Percentiles rank a stretch among this genome's conserved stretches.
Evolutionary conservation across 2,797 vertebrate genomes (phyloP).

Genomic region (Manis pentadactyla): DNA sequence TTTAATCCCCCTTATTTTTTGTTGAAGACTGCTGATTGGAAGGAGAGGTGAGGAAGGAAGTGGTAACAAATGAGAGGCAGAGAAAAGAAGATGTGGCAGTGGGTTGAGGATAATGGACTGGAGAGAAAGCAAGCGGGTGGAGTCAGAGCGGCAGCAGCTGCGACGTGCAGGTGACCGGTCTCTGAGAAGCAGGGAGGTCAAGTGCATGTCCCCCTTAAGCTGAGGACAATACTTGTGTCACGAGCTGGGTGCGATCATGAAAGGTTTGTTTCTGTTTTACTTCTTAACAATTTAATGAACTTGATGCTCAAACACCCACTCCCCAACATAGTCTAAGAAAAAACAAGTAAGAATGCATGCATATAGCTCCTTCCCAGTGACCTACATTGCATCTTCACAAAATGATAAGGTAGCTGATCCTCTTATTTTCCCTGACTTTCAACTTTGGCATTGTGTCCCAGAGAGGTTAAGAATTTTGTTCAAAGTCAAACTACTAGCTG

Average conservation of each 20-base stretch:
- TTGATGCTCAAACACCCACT: not conserved
- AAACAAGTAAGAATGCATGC: not conserved
- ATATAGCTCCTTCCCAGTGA: not conserved
- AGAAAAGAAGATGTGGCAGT: not conserved
- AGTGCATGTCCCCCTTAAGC: not conserved
- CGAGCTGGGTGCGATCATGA: rapidly evolving
- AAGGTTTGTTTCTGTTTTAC: not conserved
- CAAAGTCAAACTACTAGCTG: not conserved
- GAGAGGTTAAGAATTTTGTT: not conserved
- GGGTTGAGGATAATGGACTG: not conserved
- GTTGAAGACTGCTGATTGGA: not conserved
- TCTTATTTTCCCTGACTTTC: not conserved
- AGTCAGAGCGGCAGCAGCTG: too few relatives aligned
- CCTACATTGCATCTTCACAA: not conserved
- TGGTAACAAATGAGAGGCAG: too few relatives aligned
- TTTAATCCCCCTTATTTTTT: not conserved
- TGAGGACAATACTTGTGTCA: not conserved
- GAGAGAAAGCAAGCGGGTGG: not conserved
- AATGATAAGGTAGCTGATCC: not conserved
- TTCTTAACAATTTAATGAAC: not conserved
- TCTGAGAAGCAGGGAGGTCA: not conserved
- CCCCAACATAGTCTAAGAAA: not conserved
- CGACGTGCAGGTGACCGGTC: too few relatives aligned
- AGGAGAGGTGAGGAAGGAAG: not conserved
- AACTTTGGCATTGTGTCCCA: not conserved